Evolutionary conservation across 2,888 invertebrate species (phyloP), one percentile per base, ranked within the genome.

Genomic region (Ectemnius cavifrons): DNA sequence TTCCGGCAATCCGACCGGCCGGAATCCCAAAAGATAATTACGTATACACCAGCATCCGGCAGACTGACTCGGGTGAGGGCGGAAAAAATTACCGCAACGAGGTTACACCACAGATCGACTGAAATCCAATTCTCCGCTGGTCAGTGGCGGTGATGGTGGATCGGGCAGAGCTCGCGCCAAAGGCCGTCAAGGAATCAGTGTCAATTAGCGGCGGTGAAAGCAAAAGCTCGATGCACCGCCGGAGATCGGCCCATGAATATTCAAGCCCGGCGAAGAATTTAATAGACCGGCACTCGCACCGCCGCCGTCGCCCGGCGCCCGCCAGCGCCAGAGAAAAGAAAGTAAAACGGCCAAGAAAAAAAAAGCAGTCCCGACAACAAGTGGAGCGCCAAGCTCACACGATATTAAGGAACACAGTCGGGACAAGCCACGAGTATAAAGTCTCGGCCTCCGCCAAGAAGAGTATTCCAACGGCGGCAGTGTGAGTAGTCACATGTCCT

Each of bases 131-230:
- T 81, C 71, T 61, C 70, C 56, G 67, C 18, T 63, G 72, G 63
- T 73, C 63, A 78, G 73, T 52, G 52, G 60, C 64, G 37, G 37
- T 37, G 37, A 11, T 37, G 37, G 37, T 37, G 37, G 37, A 37
- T 37, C 76, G 63, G 47, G 65, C 74, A 57, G 45, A 60, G 68
- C 52, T 52, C 64, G 77, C 56, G 71, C 63, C 75, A 71, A 81
- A 79, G 73, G 80, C 60, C 80, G 82, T 80, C 83, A 81, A 82
- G 83, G 83, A 83, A 83, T 83, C 83, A 83, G 83, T 81, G 83
- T 83, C 83, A 83, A 83, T 83, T 83, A 83, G 78, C 81, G 64
- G 49, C 71, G 81, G 77, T 83, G 79, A 83, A 83, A 83, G 83
- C 77, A 83, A 83, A 81, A 82, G 83, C 79, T 76, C 69, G 82